These are phyloP conservation scores for Drosophila sechellia DNA, from an alignment of 1,140 invertebrate genomes.

Conservation along the genomic window DNA sequence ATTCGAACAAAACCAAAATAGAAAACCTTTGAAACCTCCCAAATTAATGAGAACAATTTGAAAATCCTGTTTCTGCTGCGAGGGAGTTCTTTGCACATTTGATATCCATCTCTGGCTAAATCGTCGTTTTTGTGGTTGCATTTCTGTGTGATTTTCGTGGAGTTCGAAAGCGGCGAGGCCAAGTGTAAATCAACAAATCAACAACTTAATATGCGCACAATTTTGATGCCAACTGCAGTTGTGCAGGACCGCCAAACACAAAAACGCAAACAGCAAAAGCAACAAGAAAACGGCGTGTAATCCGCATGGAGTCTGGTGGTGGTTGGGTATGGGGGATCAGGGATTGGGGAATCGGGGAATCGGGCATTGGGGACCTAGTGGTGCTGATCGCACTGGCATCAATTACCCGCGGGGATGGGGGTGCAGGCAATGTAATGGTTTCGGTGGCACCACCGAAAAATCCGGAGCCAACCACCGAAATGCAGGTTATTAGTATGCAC, in stretches of 20 bases:
- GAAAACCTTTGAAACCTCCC: too few species aligned
- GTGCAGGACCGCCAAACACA: conserved; percentile 17
- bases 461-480: conserved; percentile 10
- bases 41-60: not conserved
- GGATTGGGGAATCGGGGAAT: not conserved
- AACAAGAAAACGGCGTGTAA: conserved; percentile 15
- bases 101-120: conserved; percentile 14
- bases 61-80: too few species aligned
- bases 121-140: conserved; percentile 40
- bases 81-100: not conserved
- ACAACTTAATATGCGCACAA: conserved; percentile 75
- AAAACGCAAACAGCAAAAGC: conserved; percentile 29
- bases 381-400: conserved; percentile 35
- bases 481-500: conserved; percentile 62
- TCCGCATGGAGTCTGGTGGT: conserved; percentile 22
- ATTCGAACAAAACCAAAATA: too few species aligned
- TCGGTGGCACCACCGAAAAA: conserved; percentile 24
- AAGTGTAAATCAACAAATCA: conserved; percentile 77
- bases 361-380: conserved; percentile 1
- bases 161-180: conserved; percentile 1
- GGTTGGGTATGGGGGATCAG: not conserved
- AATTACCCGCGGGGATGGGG: conserved; percentile 21
- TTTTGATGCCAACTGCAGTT: conserved; percentile 52
- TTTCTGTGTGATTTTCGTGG: conserved; percentile 15
- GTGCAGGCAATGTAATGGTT: conserved; percentile 5